Evolutionary conservation across 2,888 invertebrate genomes (phyloP), one percentile per base, ranked within the genome.

Genomic region (Spisula solida): DNA sequence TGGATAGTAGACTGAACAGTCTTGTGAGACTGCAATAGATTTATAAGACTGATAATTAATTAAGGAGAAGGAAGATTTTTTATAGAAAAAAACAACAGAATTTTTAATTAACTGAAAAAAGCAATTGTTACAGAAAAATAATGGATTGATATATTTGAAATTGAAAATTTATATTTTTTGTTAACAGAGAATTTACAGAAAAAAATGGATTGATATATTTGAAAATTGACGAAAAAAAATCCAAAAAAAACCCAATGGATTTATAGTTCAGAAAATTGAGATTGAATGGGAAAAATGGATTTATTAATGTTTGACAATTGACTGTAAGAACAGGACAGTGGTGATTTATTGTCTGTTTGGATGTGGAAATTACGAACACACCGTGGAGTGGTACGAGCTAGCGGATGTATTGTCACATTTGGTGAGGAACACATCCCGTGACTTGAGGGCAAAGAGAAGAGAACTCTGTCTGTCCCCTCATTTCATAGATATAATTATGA

Each of bases 401-500:
- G 81, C 87, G 14, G 81, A 86, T 82, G 88, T 90, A 47, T 82
- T 92, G 84, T 75, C 88, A 55, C 55, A 75, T 31, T 75, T 92
- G 84, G 85, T 89, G 86, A 85, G 83, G 80, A 92, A 87, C 78
- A 92, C 90, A 87, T 85, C 89, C 8, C 87, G 56, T 78, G 75
- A 87, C 92, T 92, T 90, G 88, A 92, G 91, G 91, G 93, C 93
- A 82, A 88, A 89, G 66, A 86, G 83, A 86, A 84, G 86, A 88
- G 90, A 90, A 78, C n/a, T 93, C 47, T 90, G 93, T 85, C 93
- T 90, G 87, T 94, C 95, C 60, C 95, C 94, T 75, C 89, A 87
- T 92, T 98, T 97, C 96, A 97, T 98, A 94, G 97, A 97, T 95
- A 97, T 98, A 95, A 98, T 97, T 96, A 97, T 97, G 95, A 96